These are phyloP conservation scores for Asarcornis scutulata DNA, from an alignment of 2,113 vertebrate species.

Conservation along the genomic window DNA sequence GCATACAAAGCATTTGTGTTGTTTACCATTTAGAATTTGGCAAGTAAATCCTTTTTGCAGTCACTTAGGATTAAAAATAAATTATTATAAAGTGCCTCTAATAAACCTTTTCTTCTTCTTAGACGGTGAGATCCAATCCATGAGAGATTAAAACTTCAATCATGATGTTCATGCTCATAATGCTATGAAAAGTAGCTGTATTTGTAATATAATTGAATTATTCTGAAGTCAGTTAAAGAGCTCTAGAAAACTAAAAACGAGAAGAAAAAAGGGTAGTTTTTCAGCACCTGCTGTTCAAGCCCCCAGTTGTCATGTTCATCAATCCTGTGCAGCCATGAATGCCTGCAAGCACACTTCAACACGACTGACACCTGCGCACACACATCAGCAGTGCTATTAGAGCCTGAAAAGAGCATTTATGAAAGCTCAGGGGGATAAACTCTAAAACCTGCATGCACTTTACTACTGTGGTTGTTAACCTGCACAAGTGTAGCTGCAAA, in stretches of 20 bases:
- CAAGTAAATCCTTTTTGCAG: slow-evolving; percentile 38
- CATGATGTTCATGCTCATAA: neutral
- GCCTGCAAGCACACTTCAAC: slow-evolving; percentile 18
- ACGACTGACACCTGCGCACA: slow-evolving; percentile 41
- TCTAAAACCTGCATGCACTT: slow-evolving; percentile 44
- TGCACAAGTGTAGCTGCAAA: slow-evolving; percentile 23
- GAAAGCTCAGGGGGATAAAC: slow-evolving; percentile 50
- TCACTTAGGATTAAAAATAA: slow-evolving; percentile 44
- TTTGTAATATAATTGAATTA: neutral
- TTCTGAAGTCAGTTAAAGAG: neutral
- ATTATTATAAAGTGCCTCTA: neutral
- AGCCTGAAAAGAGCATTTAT: slow-evolving; percentile 44
- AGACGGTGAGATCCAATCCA: neutral
- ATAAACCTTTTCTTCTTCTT: neutral
- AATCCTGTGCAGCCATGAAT: slow-evolving; percentile 6
- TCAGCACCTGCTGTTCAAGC: slow-evolving; percentile 40
- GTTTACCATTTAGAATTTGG: slow-evolving; percentile 53
- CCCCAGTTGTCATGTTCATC: neutral
- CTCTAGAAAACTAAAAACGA: neutral
- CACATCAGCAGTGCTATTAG: slow-evolving; percentile 20
- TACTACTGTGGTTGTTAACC: slow-evolving; percentile 48
- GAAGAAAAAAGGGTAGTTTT: neutral
- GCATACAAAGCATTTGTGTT: slow-evolving; percentile 26
- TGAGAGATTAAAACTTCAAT: neutral
- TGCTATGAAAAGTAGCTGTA: neutral